Conservation (phyloP, 2,797 vertebrate species). For the Aeoliscus strigatus region DNA sequence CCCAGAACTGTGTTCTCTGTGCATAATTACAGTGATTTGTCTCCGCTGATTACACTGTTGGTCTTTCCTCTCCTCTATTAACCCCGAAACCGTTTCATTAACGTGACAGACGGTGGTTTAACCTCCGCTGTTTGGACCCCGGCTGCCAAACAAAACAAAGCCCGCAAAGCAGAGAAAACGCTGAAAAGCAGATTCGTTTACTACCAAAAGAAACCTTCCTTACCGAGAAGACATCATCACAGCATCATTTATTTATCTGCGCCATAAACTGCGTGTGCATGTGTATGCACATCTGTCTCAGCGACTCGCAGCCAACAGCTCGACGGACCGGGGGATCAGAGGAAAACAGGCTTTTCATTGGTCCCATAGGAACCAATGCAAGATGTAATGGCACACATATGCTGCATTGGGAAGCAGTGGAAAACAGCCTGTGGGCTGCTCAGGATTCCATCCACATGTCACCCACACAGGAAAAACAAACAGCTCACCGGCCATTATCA, state of each 20-base stretch:
- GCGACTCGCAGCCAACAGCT: slow-evolving; percentile 45
- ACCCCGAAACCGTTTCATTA: slow-evolving; percentile 68
- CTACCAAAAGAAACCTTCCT: slow-evolving; percentile 35
- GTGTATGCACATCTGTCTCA: slow-evolving; percentile 26
- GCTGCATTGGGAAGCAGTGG: slow-evolving; percentile 56
- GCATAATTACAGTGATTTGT: slow-evolving; percentile 59
- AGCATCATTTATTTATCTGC: slow-evolving; percentile 49
- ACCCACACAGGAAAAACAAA: slow-evolving; percentile 44
- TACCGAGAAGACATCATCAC: slow-evolving; percentile 44
- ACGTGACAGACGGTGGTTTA: slow-evolving; percentile 54
- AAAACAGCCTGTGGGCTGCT: slow-evolving; percentile 66
- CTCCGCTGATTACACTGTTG: slow-evolving; percentile 64
- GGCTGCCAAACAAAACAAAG: slow-evolving; percentile 45
- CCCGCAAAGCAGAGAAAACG: slow-evolving; percentile 13
- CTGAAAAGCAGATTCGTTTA: slow-evolving; percentile 16
- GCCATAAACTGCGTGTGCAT: slow-evolving; percentile 22
- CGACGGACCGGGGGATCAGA: slow-evolving; percentile 63
- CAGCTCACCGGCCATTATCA: slow-evolving; percentile 43
- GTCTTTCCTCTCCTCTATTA: slow-evolving; percentile 63
- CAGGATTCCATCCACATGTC: slow-evolving; percentile 46
- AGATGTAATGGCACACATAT: slow-evolving; percentile 70
- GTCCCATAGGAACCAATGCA: slow-evolving; percentile 60
- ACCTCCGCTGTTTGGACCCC: slow-evolving; percentile 51
- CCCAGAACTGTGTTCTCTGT: slow-evolving; percentile 58
- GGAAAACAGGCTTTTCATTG: slow-evolving; percentile 61